Percentiles rank a stretch among this genome's conserved stretches.
Evolutionary conservation across 2,797 vertebrate genomes (phyloP).

Genomic region (Galagoides demidoff): DNA sequence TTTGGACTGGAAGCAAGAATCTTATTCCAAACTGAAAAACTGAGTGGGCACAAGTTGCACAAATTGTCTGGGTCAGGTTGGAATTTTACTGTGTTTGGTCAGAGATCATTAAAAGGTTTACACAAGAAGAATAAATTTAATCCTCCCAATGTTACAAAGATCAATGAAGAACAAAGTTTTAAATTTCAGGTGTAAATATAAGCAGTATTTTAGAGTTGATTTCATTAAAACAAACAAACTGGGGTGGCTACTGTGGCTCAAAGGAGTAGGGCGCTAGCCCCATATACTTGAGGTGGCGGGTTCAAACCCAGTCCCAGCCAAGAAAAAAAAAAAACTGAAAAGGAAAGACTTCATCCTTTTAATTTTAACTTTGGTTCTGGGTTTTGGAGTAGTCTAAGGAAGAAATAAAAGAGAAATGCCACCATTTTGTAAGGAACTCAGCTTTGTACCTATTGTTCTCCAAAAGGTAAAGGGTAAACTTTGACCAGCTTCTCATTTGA

Average conservation of each 20-base stretch:
- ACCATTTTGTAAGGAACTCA: neutral
- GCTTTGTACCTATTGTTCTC: neutral
- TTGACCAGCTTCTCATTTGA: neutral
- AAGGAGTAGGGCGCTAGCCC: too few species aligned
- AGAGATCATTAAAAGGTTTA: neutral
- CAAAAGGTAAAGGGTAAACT: neutral
- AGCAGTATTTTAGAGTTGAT: neutral
- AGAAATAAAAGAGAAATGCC: neutral
- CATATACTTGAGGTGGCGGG: too few species aligned
- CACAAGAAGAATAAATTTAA: constrained; percentile 36
- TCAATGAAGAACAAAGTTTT: neutral
- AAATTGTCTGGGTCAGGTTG: neutral
- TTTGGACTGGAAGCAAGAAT: constrained; percentile 51
- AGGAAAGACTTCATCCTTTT: neutral
- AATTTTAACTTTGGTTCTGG: constrained; percentile 25
- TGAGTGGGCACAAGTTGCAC: constrained; percentile 23
- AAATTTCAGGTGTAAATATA: neutral
- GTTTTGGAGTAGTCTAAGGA: neutral
- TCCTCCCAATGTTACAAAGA: neutral
- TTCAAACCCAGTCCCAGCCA: too few species aligned
- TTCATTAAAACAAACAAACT: neutral
- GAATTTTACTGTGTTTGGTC: constrained; percentile 36
- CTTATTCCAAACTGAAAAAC: constrained; percentile 45
- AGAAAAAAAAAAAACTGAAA: neutral
- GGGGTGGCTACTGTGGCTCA: too few species aligned